Evolutionary conservation across 1,140 invertebrate species (phyloP), one percentile per base, ranked within the genome.

Genomic region (Adoxophyes honmai): DNA sequence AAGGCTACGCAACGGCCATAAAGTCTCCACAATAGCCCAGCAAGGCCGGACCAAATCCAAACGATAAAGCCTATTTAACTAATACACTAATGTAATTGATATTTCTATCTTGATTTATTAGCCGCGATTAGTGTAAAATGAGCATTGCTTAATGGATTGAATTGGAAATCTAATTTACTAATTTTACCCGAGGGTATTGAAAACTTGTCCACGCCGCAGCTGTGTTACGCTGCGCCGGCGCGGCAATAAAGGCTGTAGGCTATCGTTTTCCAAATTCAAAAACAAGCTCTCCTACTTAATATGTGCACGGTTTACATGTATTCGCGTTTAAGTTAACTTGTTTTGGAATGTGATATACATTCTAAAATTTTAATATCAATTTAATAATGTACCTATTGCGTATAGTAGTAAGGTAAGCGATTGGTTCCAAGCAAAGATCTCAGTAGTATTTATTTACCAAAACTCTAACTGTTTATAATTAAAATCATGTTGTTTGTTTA

Each of bases 11-110:
- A 44, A 33, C 42, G 14, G 4, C 16, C n/a, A 13, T 48, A 8
- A 14, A 48, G 42, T 28, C 16, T 21, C 34, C 42, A 28, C 21
- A 48, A 48, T 16, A 14, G 15, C 42, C 21, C 42, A 28, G 42
- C 42, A 48, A 48, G 16, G 42, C 42, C 42, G 16, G 42, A 21
- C 15, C 6, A 28, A 28, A 28, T 28, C 14, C 39, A n/a, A 38
- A 8, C 18, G 21, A 48, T 48, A 10, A 44, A 44, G 39, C 39
- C 39, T n/a, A 16, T 18, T 44, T 18, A 48, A 48, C 42, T 11
- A 48, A 48, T 42, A 16, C 16, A 42, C 39, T 18, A 44, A 15
- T 44, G 16, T 48, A 48, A 48, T 48, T 48, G 42, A 48, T 48
- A 48, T 28, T 13, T 21, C 42, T 48, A 48, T 33, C 42, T 14